Evolutionary conservation across 2,888 invertebrate genomes (phyloP).

Genomic region (Drosophila birchii): DNA sequence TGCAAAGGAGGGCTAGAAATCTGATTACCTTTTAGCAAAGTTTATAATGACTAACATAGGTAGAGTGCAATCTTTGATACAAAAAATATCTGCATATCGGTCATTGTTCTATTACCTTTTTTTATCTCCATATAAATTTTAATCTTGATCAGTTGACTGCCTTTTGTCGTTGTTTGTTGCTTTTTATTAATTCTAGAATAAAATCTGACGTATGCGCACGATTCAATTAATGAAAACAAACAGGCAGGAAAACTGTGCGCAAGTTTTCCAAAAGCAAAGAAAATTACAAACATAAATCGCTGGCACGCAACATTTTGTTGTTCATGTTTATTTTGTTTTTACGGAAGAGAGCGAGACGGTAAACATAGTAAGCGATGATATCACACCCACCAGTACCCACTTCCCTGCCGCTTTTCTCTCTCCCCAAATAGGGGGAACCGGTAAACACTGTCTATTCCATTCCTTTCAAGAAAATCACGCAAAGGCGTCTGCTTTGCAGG

Average conservation of each 20-base stretch:
- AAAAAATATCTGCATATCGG: conserved; percentile 11
- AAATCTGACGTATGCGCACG: conserved; percentile 13
- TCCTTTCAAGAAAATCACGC: conserved; percentile 50
- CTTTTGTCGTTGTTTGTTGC: conserved; percentile 1
- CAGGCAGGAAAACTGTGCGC: conserved; percentile 7
- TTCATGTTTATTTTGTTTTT: conserved; percentile 20
- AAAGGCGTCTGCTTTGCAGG: conserved; percentile 45
- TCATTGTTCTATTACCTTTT: neutral
- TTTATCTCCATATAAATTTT: neutral
- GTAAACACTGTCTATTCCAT: conserved; percentile 42
- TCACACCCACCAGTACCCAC: conserved; percentile 48
- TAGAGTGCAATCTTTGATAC: neutral
- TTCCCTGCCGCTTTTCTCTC: neutral
- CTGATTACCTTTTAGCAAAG: too few species aligned
- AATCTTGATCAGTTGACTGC: neutral
- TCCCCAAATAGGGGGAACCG: conserved; percentile 1
- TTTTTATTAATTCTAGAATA: conserved; percentile 8
- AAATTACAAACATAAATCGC: conserved; percentile 60
- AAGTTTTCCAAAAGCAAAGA: conserved; percentile 20
- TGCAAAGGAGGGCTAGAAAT: neutral
- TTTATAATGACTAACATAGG: neutral
- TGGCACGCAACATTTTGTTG: conserved; percentile 60
- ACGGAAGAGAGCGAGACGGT: conserved; percentile 44
- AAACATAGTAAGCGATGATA: conserved; percentile 63
- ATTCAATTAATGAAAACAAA: conserved; percentile 26